Evolutionary conservation across 2,113 vertebrate genomes (phyloP).

Genomic region (Canis aureus): DNA sequence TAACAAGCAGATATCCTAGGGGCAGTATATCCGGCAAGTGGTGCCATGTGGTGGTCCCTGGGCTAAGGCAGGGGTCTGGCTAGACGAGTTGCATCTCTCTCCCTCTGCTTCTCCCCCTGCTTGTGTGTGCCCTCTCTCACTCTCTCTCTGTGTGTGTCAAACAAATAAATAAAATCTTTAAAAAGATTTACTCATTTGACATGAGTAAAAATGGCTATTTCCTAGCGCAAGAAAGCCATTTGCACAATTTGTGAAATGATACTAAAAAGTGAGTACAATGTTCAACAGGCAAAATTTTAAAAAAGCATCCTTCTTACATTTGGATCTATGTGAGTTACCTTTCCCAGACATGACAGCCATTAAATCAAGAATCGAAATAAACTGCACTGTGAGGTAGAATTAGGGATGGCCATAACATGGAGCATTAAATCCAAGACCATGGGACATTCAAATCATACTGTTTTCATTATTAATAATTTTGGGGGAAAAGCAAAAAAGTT

Average conservation of each 20-base stretch:
- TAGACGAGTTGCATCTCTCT: fast-evolving
- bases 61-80: not conserved
- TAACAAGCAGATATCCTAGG: not conserved
- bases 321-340: not conserved
- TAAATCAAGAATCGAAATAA: conserved; percentile 34
- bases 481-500: not conserved
- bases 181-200: not conserved
- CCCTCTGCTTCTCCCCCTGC: too few species aligned
- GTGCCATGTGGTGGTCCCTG: fast-evolving
- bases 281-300: not conserved
- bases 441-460: not conserved
- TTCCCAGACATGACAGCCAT: not conserved
- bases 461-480: not conserved
- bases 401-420: not conserved
- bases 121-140: too few species aligned
- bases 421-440: not conserved
- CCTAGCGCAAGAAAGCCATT: not conserved
- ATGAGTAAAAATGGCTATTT: not conserved
- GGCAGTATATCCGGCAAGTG: not conserved
- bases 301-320: not conserved
- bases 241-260: not conserved
- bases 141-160: too few species aligned
- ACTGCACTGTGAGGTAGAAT: not conserved
- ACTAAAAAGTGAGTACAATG: not conserved
- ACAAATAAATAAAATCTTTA: not conserved